Evolutionary conservation across 2,888 invertebrate species (phyloP), one percentile per base, ranked within the genome.

Genomic region (Mythimna loreyi): DNA sequence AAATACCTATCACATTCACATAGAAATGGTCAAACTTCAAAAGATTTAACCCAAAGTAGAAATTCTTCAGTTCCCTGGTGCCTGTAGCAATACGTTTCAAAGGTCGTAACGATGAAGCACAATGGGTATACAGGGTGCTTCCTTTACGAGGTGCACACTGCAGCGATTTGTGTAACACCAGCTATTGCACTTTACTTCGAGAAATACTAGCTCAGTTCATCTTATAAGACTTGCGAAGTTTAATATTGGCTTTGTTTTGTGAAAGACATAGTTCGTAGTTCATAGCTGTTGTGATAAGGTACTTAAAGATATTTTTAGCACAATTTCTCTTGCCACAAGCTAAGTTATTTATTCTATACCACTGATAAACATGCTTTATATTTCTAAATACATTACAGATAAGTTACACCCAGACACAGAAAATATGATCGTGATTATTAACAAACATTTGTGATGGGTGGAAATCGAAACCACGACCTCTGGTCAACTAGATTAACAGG

Each of bases 141-240:
- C 62, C 71, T 58, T 58, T 74, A 70, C 62, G 52, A 62, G 70
- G 68, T 75, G 67, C 47, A 25, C n/a, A 47, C 57, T 67, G 68
- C 33, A 67, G 58, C 75, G 68, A 75, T 58, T 72, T 75, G 75
- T 72, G 75, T 75, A 67, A 8, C 25, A 16, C 40, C 68, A 75
- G 72, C 67, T 72, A 68, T 75, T 67, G 30, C 75, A 67, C 47
- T 71, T 56, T 66, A 55, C 55, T 63, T 45, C 21, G 49, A 74
- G 70, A 50, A 66, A 74, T 50, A 23, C 19, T 56, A 3, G 19
- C 28, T 30, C 49, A 71, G 74, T 74, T 45, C 49, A 33, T 74
- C 43, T 33, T 71, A 43, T 36, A 65, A 33, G 1, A 3, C 52
- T 66, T 56, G 11, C 2, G 11, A n/a, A 57, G 49, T 56, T 56